Conservation (phyloP, 2,888 invertebrate genomes). For the Exocentrus adspersus region DNA sequence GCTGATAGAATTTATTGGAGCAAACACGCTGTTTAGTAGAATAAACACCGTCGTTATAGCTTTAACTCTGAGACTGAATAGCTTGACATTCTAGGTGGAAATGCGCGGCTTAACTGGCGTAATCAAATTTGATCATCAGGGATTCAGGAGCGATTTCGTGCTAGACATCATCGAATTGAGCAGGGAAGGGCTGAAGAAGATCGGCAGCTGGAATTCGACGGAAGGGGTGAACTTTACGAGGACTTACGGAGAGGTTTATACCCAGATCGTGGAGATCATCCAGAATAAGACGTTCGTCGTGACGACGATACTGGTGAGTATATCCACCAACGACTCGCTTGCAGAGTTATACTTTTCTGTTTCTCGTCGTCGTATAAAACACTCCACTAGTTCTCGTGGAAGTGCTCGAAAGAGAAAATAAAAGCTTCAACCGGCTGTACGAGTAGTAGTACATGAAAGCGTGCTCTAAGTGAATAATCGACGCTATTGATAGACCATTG, state of each 20-base stretch:
- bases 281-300: constrained; percentile 93
- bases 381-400: background rate
- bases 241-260: constrained; percentile 85
- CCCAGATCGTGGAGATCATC: constrained; percentile 87
- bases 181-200: constrained; percentile 83
- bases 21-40: background rate
- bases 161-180: constrained; percentile 92
- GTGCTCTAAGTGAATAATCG: background rate
- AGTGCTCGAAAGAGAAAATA: background rate
- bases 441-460: background rate
- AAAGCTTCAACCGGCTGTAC: background rate
- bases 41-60: background rate
- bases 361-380: no score
- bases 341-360: no score
- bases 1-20: no score
- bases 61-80: background rate
- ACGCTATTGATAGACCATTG: background rate
- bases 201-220: constrained; percentile 89
- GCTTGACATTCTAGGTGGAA: constrained; percentile 73
- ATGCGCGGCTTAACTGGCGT: constrained; percentile 93
- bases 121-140: constrained; percentile 94
- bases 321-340: no score
- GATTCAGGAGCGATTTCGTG: constrained; percentile 90
- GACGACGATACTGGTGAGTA: constrained; percentile 89
- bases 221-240: constrained; percentile 89